Conservation (phyloP, 2,113 vertebrate genomes). For the Oncorhynchus tshawytscha region DNA sequence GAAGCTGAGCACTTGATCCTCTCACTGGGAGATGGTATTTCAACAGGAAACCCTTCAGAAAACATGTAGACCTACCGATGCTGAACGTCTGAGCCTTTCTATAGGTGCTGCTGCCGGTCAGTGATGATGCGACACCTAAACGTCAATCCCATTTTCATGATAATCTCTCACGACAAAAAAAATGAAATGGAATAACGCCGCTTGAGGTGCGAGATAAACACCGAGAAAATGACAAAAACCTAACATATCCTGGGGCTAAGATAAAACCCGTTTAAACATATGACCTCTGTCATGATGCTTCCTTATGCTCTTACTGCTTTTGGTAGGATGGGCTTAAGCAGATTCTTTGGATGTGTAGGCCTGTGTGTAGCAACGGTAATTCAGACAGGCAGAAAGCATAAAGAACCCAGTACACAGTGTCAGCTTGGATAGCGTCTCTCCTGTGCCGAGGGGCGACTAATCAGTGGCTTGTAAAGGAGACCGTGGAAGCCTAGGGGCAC, state of each 20-base stretch:
- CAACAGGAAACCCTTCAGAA: conserved; percentile 54
- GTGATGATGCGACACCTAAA: neutral
- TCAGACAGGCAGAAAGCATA: conserved; percentile 52
- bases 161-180: neutral
- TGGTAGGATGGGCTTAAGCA: neutral
- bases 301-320: neutral
- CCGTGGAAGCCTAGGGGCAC: conserved; percentile 26
- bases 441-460: conserved; percentile 45
- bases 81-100: neutral
- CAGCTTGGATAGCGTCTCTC: conserved; percentile 60
- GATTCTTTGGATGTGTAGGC: neutral
- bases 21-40: conserved; percentile 66
- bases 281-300: neutral
- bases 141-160: neutral
- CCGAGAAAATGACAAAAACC: neutral
- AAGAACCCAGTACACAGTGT: conserved; percentile 46
- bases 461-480: conserved; percentile 52
- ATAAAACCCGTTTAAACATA: neutral
- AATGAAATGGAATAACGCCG: neutral
- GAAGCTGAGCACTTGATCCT: conserved; percentile 67
- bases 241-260: neutral
- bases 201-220: neutral
- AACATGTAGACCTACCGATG: conserved; percentile 9
- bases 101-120: neutral
- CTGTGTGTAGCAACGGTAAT: conserved; percentile 36